Evolutionary conservation across 2,113 vertebrate genomes (phyloP).

Genomic region (Coptodon rendalli): DNA sequence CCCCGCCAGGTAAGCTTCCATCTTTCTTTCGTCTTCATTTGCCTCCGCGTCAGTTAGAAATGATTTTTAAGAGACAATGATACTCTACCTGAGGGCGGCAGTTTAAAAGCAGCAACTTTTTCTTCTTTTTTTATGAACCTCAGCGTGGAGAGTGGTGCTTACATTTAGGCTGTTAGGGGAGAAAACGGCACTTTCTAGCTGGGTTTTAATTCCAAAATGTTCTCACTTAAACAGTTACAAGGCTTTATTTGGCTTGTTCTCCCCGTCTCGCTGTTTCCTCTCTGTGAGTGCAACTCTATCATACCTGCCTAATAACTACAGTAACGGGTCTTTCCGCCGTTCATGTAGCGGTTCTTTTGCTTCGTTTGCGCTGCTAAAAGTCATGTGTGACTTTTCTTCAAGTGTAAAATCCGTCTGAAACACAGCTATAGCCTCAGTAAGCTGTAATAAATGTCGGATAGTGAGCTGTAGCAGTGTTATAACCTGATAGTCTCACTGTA

Average conservation of each 20-base stretch:
- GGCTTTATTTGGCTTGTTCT: background rate
- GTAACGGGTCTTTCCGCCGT: background rate
- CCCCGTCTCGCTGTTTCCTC: background rate
- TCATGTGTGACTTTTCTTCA: background rate
- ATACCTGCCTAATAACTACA: background rate
- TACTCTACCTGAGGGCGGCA: background rate
- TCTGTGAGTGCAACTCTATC: background rate
- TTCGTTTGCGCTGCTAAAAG: background rate
- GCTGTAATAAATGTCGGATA: background rate
- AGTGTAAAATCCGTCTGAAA: background rate
- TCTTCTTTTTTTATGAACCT: background rate
- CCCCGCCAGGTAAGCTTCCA: constrained; percentile 14
- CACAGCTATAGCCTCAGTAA: background rate
- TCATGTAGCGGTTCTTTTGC: background rate
- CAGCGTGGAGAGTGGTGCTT: background rate
- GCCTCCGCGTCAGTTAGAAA: background rate
- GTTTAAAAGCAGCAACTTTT: background rate
- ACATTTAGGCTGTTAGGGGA: background rate
- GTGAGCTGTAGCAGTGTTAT: background rate
- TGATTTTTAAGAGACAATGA: background rate
- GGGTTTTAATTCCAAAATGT: background rate
- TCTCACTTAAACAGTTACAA: background rate
- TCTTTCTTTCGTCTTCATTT: background rate
- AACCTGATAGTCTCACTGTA: background rate
- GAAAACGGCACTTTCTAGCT: background rate